phyloP scores from a whole-genome alignment of 2,888 invertebrate species.

The Trissolcus japonicus region DNA sequence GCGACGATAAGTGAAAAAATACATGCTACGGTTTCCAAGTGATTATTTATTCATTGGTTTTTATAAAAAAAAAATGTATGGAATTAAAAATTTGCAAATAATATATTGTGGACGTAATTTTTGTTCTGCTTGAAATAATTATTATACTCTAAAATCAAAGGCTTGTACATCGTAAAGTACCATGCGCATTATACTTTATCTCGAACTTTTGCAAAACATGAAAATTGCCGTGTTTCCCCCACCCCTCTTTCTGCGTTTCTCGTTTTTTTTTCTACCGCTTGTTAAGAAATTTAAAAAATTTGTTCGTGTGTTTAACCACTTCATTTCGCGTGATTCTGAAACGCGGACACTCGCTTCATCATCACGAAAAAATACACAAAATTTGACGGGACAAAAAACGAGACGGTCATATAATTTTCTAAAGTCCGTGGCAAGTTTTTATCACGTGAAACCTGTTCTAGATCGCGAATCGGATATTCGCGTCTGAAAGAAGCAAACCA shows the following conservation, averaged over 20 bases:
- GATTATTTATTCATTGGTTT: neutral
- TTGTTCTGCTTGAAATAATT: neutral
- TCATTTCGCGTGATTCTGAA: conserved; percentile 1
- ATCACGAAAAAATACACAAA: conserved; percentile 1
- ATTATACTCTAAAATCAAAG: neutral
- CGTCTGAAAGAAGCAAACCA: conserved; percentile 20
- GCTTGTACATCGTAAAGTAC: too few species aligned
- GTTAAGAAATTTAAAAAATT: conserved; percentile 1
- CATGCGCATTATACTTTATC: too few species aligned
- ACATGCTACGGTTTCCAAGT: conserved; percentile 16
- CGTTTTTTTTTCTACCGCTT: neutral
- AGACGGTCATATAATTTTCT: conserved; percentile 1
- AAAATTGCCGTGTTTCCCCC: too few species aligned
- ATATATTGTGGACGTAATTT: neutral
- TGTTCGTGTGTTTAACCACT: neutral
- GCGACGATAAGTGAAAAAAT: conserved; percentile 33
- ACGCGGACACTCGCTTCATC: neutral
- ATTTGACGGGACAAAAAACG: neutral
- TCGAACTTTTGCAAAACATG: too few species aligned
- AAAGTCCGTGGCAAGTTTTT: conserved; percentile 11
- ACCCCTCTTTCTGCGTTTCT: neutral
- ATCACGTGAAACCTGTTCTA: conserved; percentile 21
- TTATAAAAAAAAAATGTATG: neutral
- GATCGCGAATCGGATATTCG: conserved; percentile 11
- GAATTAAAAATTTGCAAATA: neutral